Evolutionary conservation across 2,797 vertebrate species (phyloP).

Genomic region (Parauchenoglanis punctatus): DNA sequence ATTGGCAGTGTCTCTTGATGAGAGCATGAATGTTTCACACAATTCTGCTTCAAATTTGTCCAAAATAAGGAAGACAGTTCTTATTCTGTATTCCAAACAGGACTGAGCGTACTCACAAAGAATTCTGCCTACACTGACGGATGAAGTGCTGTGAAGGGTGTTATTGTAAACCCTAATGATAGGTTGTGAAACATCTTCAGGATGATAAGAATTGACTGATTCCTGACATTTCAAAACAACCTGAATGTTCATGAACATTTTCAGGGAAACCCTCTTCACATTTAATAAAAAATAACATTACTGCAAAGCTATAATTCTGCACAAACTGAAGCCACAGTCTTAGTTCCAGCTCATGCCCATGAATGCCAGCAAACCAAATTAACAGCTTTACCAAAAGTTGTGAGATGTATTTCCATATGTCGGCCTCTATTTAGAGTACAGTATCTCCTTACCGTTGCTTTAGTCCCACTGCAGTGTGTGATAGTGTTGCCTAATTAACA

Average conservation of each 20-base stretch:
- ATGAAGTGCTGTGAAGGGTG: background rate
- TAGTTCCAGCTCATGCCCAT: background rate
- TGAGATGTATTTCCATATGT: background rate
- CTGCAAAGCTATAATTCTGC: background rate
- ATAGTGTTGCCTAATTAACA: conserved; percentile 25
- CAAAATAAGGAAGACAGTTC: background rate
- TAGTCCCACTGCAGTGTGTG: conserved; percentile 6
- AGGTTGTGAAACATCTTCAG: background rate
- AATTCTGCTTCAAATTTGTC: background rate
- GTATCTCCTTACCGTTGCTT: background rate
- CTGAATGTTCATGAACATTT: background rate
- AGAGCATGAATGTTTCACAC: background rate
- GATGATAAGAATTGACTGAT: background rate
- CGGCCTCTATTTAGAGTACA: conserved; percentile 5
- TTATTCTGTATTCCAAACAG: background rate
- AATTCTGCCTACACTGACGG: background rate
- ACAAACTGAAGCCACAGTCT: background rate
- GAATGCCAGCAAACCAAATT: background rate
- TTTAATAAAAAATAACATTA: background rate
- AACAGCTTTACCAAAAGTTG: background rate
- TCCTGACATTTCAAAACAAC: background rate
- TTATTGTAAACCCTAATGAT: background rate
- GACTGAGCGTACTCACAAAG: too few relatives aligned
- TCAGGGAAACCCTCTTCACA: background rate
- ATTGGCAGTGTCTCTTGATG: background rate